Evolutionary conservation across 1,140 invertebrate genomes (phyloP).

Genomic region (Drosophila sulfurigaster): DNA sequence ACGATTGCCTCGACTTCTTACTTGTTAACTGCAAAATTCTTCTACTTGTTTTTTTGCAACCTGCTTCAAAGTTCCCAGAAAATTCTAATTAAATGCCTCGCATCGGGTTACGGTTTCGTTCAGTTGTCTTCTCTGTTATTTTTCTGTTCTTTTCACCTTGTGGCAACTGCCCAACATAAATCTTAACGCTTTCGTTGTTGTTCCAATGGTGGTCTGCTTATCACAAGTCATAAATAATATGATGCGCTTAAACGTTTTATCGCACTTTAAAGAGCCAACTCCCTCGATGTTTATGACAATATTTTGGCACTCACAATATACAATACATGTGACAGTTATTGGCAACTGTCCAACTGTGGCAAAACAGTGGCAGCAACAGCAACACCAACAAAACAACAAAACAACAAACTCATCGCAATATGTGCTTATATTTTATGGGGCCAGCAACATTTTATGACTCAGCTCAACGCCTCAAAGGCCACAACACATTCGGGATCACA

Average conservation of each 20-base stretch:
- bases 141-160: conserved; percentile 17
- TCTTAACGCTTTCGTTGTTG: conserved; percentile 34
- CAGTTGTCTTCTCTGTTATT: neutral
- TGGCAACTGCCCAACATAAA: conserved; percentile 26
- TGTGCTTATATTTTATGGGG: conserved; percentile 19
- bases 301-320: conserved; percentile 63
- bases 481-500: conserved; percentile 53
- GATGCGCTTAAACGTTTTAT: conserved; percentile 81
- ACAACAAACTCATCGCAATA: conserved; percentile 8
- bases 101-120: conserved; percentile 5
- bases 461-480: conserved; percentile 52
- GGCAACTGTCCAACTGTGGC: conserved; percentile 63
- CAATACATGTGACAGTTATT: conserved; percentile 65
- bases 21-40: conserved; percentile 32
- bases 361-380: neutral
- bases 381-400: neutral
- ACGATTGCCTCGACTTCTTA: conserved; percentile 34
- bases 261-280: conserved; percentile 71
- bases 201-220: conserved; percentile 54
- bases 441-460: conserved; percentile 52
- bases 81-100: conserved; percentile 27
- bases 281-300: conserved; percentile 69
- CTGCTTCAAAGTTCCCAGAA: conserved; percentile 1
- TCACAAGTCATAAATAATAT: conserved; percentile 70
- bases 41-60: neutral